Evolutionary conservation across 2,888 invertebrate species (phyloP).

Genomic region (Epiblema foenella): DNA sequence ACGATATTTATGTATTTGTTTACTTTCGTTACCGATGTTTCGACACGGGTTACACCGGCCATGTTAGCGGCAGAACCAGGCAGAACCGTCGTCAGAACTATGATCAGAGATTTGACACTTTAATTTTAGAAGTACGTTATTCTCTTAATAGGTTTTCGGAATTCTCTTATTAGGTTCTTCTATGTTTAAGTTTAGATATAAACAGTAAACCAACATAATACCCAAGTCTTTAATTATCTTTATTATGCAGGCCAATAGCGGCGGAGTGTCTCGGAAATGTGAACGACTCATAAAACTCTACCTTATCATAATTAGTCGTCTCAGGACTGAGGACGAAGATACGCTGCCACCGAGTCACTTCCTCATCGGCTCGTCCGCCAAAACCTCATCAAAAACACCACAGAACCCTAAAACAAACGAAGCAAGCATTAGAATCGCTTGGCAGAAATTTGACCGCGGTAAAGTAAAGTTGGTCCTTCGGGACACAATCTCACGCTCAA

Average conservation of each 20-base stretch:
- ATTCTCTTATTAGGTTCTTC: no score
- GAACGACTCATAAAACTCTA: conserved; percentile 42
- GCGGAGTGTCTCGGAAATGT: conserved; percentile 29
- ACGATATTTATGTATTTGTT: no score
- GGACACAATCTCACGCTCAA: conserved; percentile 78
- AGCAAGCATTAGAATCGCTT: conserved; percentile 51
- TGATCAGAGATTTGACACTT: no score
- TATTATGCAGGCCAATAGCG: conserved; percentile 37
- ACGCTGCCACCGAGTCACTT: conserved; percentile 63
- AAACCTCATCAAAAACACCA: conserved; percentile 15
- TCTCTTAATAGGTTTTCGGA: no score
- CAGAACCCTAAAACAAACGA: conserved; percentile 24
- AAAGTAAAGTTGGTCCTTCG: conserved; percentile 43
- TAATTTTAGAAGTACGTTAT: no score
- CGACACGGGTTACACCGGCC: no score
- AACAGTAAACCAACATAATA: conserved; percentile 9
- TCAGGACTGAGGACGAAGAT: conserved; percentile 32
- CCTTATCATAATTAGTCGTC: conserved; percentile 44
- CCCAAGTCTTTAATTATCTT: conserved; percentile 32
- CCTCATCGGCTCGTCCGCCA: conserved; percentile 54
- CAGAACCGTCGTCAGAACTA: no score
- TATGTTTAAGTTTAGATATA: not conserved
- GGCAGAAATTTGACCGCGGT: conserved; percentile 18
- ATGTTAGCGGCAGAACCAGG: no score
- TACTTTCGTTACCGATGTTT: no score